phyloP scores from a whole-genome alignment of 1,140 invertebrate species.

The honey bee (Apis mellifera) region DNA sequence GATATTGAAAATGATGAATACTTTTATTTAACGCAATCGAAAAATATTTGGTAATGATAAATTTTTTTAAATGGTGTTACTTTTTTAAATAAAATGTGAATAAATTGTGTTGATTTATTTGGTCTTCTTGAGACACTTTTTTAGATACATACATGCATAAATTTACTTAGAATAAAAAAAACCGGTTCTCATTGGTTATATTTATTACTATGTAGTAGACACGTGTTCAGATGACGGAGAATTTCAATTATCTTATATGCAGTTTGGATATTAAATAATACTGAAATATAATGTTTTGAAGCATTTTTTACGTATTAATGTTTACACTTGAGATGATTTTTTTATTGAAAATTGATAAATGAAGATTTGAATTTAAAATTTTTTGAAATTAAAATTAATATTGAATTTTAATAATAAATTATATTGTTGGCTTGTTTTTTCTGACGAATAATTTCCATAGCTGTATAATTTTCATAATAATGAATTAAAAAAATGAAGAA shows the following conservation, averaged over 20 bases:
- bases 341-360: not conserved
- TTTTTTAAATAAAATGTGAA: not conserved
- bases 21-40: too few species aligned
- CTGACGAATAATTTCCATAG: not conserved
- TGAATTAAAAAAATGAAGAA: too few species aligned
- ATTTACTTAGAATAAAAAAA: not conserved
- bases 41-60: not conserved
- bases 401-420: not conserved
- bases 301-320: not conserved
- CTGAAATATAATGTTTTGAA: not conserved
- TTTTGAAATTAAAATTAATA: not conserved
- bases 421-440: not conserved
- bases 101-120: not conserved
- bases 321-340: not conserved
- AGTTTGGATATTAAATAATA: not conserved
- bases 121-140: too few species aligned
- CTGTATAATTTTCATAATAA: not conserved
- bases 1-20: too few species aligned
- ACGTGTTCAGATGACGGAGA: not conserved
- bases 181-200: slow-evolving; percentile 1
- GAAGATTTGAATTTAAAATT: not conserved
- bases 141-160: not conserved
- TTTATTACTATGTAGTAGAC: not conserved
- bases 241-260: not conserved
- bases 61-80: not conserved